phyloP scores from a whole-genome alignment of 1,140 invertebrate species.

The Bursaphelenchus mucronatus region DNA sequence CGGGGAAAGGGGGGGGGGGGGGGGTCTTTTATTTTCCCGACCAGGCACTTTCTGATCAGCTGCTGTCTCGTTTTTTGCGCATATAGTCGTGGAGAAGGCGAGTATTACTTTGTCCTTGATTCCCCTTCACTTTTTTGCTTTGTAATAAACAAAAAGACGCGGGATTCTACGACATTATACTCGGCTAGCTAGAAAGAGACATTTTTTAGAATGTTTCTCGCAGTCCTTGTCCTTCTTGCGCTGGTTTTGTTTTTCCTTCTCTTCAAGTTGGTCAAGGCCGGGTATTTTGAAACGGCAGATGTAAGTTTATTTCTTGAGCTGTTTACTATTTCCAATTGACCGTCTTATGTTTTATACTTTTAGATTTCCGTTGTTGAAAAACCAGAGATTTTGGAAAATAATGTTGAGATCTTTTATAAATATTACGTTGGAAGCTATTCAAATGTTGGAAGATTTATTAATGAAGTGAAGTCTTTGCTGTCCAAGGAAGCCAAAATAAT shows the following conservation, averaged over 20 bases:
- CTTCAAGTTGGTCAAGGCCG: conserved; percentile 2
- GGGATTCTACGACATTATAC: too few relatives aligned
- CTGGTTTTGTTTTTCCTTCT: conserved; percentile 3
- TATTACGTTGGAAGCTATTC: conserved; percentile 34
- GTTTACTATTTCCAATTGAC: not conserved
- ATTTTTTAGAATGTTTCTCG: conserved; percentile 10
- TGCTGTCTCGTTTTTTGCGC: too few relatives aligned
- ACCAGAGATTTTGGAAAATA: conserved; percentile 21
- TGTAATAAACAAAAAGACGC: too few relatives aligned
- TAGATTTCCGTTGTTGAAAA: conserved; percentile 10
- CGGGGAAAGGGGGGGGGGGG: too few relatives aligned
- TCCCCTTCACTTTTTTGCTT: too few relatives aligned
- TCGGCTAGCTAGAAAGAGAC: too few relatives aligned
- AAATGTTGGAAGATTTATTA: conserved; percentile 10
- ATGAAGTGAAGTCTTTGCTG: conserved; percentile 25
- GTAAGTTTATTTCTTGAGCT: conserved; percentile 3
- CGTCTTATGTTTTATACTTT: not conserved
- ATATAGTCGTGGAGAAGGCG: too few relatives aligned
- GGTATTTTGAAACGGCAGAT: conserved; percentile 7
- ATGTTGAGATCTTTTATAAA: conserved; percentile 35
- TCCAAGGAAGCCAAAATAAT: conserved; percentile 31
- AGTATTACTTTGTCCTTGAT: too few relatives aligned
- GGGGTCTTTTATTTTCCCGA: too few relatives aligned
- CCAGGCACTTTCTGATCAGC: too few relatives aligned
- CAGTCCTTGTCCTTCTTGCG: not conserved